phyloP scores from a whole-genome alignment of 2,888 invertebrate genomes.

The Eremobia ochroleuca region DNA sequence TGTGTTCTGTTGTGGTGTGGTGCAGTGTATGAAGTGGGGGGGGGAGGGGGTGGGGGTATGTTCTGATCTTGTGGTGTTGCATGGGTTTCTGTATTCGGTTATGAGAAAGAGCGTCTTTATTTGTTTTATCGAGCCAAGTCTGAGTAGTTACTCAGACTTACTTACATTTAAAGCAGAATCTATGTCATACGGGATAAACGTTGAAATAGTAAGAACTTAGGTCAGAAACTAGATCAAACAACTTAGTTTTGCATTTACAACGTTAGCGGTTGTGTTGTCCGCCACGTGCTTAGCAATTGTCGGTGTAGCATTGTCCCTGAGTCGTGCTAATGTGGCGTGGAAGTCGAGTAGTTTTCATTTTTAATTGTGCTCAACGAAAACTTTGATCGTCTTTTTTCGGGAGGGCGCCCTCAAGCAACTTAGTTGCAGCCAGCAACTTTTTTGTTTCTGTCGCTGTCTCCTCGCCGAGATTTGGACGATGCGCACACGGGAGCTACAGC shows the following conservation, averaged over 20 bases:
- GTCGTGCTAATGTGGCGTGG: constrained; percentile 2
- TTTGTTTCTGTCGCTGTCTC: too few relatives aligned
- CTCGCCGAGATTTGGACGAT: too few relatives aligned
- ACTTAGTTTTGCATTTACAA: constrained; percentile 54
- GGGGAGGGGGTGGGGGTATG: too few relatives aligned
- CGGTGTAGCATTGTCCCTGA: constrained; percentile 1
- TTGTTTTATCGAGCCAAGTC: neutral
- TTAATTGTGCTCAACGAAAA: neutral
- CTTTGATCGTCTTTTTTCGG: neutral
- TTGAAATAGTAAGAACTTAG: constrained; percentile 41
- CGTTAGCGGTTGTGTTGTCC: constrained; percentile 35
- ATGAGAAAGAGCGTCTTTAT: too few relatives aligned
- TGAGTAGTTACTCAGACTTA: neutral
- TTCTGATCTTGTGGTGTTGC: too few relatives aligned
- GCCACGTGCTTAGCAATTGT: constrained; percentile 27
- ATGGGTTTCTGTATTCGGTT: too few relatives aligned
- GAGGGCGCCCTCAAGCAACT: too few relatives aligned
- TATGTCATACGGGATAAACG: constrained; percentile 37
- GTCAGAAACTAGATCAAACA: constrained; percentile 50
- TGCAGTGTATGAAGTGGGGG: too few relatives aligned
- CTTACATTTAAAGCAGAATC: constrained; percentile 38
- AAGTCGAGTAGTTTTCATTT: constrained; percentile 3
- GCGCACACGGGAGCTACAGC: too few relatives aligned
- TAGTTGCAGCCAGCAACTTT: too few relatives aligned
- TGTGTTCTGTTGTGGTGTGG: too few relatives aligned